Evolutionary conservation across 1,140 invertebrate genomes (phyloP).

Genomic region (Trachymyrmex septentrionalis): DNA sequence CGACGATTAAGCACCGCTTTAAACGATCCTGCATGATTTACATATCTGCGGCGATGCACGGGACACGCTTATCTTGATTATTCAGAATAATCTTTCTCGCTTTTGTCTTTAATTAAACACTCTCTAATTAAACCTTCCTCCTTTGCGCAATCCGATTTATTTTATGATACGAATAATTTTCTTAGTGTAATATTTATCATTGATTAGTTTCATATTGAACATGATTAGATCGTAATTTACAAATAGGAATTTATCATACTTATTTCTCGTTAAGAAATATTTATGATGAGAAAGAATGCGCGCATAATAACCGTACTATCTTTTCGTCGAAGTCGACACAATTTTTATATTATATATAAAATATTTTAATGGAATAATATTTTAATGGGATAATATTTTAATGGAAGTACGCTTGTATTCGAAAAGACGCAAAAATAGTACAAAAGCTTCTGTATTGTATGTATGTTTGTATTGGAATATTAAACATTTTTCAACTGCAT

Average conservation of each 20-base stretch:
- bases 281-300: not conserved
- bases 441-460: not conserved
- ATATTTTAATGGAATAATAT: no score
- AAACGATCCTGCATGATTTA: conserved; percentile 6
- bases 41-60: conserved; percentile 23
- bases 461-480: not conserved
- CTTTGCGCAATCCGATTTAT: not conserved
- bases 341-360: no score
- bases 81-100: not conserved
- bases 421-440: not conserved
- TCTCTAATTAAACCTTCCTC: conserved; percentile 1
- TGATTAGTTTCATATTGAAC: not conserved
- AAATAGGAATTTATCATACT: not conserved
- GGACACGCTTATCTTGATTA: conserved; percentile 19
- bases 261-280: not conserved
- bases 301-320: not conserved
- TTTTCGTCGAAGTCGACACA: not conserved
- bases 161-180: conserved; percentile 1
- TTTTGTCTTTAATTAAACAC: not conserved
- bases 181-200: not conserved
- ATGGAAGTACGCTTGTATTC: not conserved
- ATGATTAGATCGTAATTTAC: not conserved
- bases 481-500: conserved; percentile 2
- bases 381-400: not conserved
- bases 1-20: conserved; percentile 37